A percentile compares a stretch with the other conserved stretches of the same genome.
Conservation (phyloP, 2,113 vertebrate species). For the Acanthisitta chloris region DNA sequence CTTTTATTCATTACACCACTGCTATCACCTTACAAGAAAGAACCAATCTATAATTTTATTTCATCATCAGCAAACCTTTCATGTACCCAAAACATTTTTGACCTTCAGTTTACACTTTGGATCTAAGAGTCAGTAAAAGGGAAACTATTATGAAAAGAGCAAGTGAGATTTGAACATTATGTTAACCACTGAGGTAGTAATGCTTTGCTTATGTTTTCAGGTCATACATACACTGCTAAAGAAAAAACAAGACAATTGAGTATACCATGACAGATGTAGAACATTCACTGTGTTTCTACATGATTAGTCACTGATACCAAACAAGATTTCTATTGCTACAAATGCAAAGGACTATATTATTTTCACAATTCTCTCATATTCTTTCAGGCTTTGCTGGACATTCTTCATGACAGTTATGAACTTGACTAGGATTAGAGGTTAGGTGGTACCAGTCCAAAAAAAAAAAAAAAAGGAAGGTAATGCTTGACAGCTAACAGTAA, state of each 20-base stretch:
- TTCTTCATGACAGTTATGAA: background rate
- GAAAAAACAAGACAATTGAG: background rate
- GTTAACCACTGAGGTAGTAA: background rate
- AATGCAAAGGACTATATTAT: background rate
- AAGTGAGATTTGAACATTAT: background rate
- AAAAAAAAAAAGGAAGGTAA: background rate
- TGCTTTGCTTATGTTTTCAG: background rate
- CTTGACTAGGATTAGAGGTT: background rate
- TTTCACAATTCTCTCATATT: background rate
- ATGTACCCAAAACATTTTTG: background rate
- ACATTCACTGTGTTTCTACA: background rate
- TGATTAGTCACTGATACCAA: background rate
- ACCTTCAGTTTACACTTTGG: background rate
- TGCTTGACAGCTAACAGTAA: background rate
- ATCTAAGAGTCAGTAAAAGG: background rate
- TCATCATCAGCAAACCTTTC: background rate
- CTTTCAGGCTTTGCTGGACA: background rate
- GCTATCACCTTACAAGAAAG: background rate
- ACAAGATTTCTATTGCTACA: background rate
- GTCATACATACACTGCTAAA: background rate
- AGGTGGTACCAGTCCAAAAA: background rate
- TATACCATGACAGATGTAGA: background rate
- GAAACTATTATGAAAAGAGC: background rate
- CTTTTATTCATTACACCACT: background rate
- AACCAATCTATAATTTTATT: background rate